Evolutionary conservation across 2,888 invertebrate species (phyloP).

Genomic region (Boloria selene): DNA sequence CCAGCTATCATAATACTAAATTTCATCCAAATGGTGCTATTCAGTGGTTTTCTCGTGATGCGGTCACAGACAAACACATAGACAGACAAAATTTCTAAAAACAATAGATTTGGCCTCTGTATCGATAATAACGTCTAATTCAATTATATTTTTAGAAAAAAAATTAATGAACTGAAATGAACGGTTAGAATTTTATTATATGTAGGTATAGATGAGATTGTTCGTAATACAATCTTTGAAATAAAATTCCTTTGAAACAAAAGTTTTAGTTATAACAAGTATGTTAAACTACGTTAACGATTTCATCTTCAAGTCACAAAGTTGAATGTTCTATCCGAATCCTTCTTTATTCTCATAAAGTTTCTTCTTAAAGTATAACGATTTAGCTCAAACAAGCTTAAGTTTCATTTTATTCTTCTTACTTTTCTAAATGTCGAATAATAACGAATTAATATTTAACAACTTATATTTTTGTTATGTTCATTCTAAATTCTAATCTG

Average conservation of each 20-base stretch:
- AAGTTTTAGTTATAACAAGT: background rate
- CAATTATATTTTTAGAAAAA: too few relatives aligned
- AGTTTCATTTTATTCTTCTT: conserved; percentile 1
- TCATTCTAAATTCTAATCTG: too few relatives aligned
- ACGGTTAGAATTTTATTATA: too few relatives aligned
- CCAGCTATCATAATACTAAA: too few relatives aligned
- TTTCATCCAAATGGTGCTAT: too few relatives aligned
- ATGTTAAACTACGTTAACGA: conserved; percentile 3
- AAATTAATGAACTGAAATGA: too few relatives aligned
- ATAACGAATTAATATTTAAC: background rate
- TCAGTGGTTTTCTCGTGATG: too few relatives aligned
- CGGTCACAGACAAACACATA: too few relatives aligned
- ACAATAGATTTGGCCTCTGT: too few relatives aligned
- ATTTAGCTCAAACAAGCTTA: conserved; percentile 1
- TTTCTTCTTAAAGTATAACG: conserved; percentile 10
- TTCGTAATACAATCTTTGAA: background rate
- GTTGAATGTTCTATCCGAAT: conserved; percentile 1
- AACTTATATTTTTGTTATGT: too few relatives aligned
- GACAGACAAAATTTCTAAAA: too few relatives aligned
- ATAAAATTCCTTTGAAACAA: background rate
- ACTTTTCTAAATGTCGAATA: background rate
- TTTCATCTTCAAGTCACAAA: conserved; percentile 5
- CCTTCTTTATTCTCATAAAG: conserved; percentile 9
- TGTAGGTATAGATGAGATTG: background rate
- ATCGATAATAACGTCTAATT: too few relatives aligned